phyloP scores from a whole-genome alignment of 2,797 vertebrate genomes.

The Sciurus carolinensis region DNA sequence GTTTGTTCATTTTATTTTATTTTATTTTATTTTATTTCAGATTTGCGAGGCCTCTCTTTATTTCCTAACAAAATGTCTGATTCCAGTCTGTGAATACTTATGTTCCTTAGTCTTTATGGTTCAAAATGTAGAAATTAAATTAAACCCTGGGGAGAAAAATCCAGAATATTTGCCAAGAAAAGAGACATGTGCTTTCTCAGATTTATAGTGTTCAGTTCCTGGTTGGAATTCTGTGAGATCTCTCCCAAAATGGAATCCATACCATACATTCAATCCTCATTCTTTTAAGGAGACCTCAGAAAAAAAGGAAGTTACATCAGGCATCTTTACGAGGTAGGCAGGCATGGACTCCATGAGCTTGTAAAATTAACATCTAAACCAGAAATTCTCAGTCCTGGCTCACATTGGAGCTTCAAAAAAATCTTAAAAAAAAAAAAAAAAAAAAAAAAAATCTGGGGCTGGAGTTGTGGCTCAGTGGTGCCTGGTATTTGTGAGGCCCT shows the following conservation, averaged over 20 bases:
- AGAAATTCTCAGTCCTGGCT: background rate
- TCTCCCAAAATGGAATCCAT: background rate
- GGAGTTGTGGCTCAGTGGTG: too few relatives aligned
- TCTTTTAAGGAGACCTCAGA: background rate
- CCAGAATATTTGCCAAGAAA: conserved; percentile 45
- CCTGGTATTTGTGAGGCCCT: too few relatives aligned
- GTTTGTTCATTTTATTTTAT: conserved; percentile 15
- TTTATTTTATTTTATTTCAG: conserved; percentile 55
- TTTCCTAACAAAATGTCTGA: conserved; percentile 48
- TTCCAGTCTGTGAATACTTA: background rate
- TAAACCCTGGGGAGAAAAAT: background rate
- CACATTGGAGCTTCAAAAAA: conserved; percentile 16
- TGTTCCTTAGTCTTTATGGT: conserved; percentile 4
- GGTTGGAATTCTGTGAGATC: background rate
- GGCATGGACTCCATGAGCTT: background rate
- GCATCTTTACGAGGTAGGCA: background rate
- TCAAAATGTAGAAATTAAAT: conserved; percentile 53
- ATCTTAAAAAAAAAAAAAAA: background rate
- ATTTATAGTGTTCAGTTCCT: background rate
- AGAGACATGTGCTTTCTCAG: background rate
- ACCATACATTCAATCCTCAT: background rate
- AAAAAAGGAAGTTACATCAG: background rate
- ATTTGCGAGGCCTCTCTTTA: conserved; percentile 41
- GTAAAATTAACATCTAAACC: conserved; percentile 29
- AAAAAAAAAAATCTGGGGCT: too few relatives aligned